Percentiles rank a stretch among this genome's conserved stretches.
These are phyloP conservation scores for Anabacerthia variegaticeps DNA, from an alignment of 2,797 vertebrate genomes.

Conservation along the genomic window DNA sequence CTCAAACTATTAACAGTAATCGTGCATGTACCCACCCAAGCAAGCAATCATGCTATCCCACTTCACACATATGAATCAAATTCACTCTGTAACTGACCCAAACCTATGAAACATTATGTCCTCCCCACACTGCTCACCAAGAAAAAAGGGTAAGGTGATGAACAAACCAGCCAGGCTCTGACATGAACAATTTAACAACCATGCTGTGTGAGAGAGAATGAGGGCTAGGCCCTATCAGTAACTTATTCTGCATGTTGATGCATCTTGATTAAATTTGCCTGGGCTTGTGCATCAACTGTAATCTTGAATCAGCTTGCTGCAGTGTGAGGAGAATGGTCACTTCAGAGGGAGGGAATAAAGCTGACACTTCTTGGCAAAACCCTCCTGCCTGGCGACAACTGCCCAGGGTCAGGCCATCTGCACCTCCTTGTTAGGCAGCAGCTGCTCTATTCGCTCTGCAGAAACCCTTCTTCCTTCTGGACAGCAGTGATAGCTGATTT, in stretches of 20 bases:
- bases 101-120: not conserved
- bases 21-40: not conserved
- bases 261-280: not conserved
- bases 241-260: not conserved
- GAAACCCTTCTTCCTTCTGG: conserved; percentile 45
- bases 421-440: conserved; percentile 64
- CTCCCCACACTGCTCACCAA: not conserved
- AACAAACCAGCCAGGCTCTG: not conserved
- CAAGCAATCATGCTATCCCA: not conserved
- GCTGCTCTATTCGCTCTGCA: conserved; percentile 26
- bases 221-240: not conserved
- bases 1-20: not conserved
- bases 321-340: conserved; percentile 10
- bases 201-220: not conserved
- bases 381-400: conserved; percentile 29
- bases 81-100: not conserved
- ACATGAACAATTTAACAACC: not conserved
- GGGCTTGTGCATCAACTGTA: not conserved
- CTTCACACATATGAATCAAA: not conserved
- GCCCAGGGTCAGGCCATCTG: conserved; percentile 62
- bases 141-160: not conserved
- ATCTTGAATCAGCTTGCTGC: conserved; percentile 25
- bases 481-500: conserved; percentile 22
- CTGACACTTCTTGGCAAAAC: conserved; percentile 16
- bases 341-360: conserved; percentile 23